Evolutionary conservation across 2,113 vertebrate genomes (phyloP), one percentile per base, ranked within the genome.

Genomic region (Stegastes partitus): DNA sequence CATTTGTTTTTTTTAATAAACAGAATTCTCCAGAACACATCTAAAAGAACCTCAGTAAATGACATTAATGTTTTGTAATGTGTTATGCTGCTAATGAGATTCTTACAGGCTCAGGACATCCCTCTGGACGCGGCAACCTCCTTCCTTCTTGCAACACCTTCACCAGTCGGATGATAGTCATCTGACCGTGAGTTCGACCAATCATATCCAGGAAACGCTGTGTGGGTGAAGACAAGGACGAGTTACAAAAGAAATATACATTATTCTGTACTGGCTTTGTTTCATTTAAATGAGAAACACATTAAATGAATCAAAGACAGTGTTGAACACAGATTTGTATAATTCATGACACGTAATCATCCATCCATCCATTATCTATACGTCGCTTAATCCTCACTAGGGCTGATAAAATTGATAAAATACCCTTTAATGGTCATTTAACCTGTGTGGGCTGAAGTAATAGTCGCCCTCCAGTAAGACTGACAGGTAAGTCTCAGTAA

Each of bases 141-240:
- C 90, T 95, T 5, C 96, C 96, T 0, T 97, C 96, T 50, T 95
- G 94, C 81, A 99, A 67, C 56, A 95, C 89, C 0, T 93, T 91
- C 75, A 99, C 96, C 71, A 99, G 89, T 74, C 96, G 94, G 0
- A 97, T 95, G 16, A 99, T 95, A 0, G 97, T 99, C 97, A 99
- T 99, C 94, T 98, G 97, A 26, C 98, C 98, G 0, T 99, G 97
- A 7, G 94, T 96, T 34, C 89, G 93, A 49, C 97, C 97, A 6
- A 98, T 98, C 95, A 99, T 96, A 47, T 95, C 93, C 49, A 96
- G 59, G 94, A 98, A 99, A 54, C 96, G 91, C 98, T 99, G 92
- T 84, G 18, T 47, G 58, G 39, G 16, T 1, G 26, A 81, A 9
- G 25, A 78, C 6, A 55, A 39, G 14, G 9, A 31, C 3, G 2